A percentile compares a stretch with the other conserved stretches of the same genome.
phyloP scores from a whole-genome alignment of 2,888 invertebrate genomes.

The Chloromyia formosa region DNA sequence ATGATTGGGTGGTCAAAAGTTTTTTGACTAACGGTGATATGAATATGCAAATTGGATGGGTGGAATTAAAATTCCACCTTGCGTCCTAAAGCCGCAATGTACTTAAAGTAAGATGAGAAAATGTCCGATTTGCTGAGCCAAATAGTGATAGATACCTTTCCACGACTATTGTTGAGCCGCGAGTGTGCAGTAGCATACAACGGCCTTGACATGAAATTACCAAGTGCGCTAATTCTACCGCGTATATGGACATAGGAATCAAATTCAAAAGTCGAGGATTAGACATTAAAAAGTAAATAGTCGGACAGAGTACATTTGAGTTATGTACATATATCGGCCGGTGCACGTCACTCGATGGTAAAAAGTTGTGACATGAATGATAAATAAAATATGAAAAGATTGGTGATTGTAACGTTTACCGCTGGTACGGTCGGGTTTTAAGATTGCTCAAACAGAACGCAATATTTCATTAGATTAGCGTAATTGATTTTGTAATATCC shows the following conservation, averaged over 20 bases:
- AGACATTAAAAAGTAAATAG: background rate
- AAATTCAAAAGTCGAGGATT: slow-evolving; percentile 27
- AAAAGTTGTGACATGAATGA: slow-evolving; percentile 34
- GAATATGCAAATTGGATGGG: slow-evolving; percentile 21
- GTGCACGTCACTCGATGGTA: background rate
- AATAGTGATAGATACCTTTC: too few relatives aligned
- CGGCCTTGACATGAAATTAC: slow-evolving; percentile 19
- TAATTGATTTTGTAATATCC: too few relatives aligned
- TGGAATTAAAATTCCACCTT: too few relatives aligned
- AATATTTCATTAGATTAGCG: too few relatives aligned
- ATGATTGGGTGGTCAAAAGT: background rate
- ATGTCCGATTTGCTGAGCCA: too few relatives aligned
- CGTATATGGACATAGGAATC: slow-evolving; percentile 24
- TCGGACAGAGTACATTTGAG: too few relatives aligned
- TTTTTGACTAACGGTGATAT: background rate
- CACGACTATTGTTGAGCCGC: too few relatives aligned
- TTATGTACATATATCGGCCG: too few relatives aligned
- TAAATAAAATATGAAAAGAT: slow-evolving; percentile 24
- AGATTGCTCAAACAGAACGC: background rate
- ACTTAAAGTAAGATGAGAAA: too few relatives aligned
- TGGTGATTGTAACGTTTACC: slow-evolving; percentile 18
- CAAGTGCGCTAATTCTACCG: slow-evolving; percentile 3
- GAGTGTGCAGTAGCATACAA: background rate
- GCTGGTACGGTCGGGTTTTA: too few relatives aligned
- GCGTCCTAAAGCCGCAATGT: too few relatives aligned